phyloP scores from a whole-genome alignment of 2,888 invertebrate genomes.

The Nebria brevicollis region DNA sequence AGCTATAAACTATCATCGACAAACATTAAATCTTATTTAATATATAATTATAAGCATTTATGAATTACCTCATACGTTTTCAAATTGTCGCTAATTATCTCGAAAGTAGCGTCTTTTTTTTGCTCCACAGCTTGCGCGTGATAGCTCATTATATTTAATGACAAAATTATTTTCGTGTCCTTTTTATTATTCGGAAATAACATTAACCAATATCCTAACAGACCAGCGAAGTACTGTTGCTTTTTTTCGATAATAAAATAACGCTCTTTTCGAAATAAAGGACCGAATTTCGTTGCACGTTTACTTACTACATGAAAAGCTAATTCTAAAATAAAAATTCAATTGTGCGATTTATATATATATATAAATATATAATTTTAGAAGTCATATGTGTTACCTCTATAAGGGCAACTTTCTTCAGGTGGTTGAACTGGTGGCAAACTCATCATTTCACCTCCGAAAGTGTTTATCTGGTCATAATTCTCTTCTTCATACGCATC shows the following conservation, averaged over 20 bases:
- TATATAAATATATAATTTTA: not conserved
- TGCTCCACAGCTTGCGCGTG: conserved; percentile 34
- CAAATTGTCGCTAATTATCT: conserved; percentile 30
- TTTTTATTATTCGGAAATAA: conserved; percentile 45
- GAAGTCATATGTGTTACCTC: conserved; percentile 11
- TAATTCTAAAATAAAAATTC: conserved; percentile 29
- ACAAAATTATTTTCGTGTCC: conserved; percentile 47
- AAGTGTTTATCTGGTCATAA: not conserved
- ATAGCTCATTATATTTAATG: conserved; percentile 48
- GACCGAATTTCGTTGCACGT: conserved; percentile 31
- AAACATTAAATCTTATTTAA: not conserved
- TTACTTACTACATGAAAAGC: not conserved
- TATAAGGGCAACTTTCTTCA: conserved; percentile 30
- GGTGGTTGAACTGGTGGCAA: conserved; percentile 11
- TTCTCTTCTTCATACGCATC: conserved; percentile 24
- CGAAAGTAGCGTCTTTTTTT: conserved; percentile 29
- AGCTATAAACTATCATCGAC: conserved; percentile 48
- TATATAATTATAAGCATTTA: not conserved
- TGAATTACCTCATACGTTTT: conserved; percentile 42
- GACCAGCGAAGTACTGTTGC: conserved; percentile 22
- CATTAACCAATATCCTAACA: conserved; percentile 33
- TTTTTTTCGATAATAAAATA: conserved; percentile 34
- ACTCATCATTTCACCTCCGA: conserved; percentile 3
- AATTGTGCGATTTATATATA: not conserved
- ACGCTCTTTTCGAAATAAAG: conserved; percentile 32